Percentiles rank a stretch among this genome's conserved stretches.
These are phyloP conservation scores for Pterophyllum scalare DNA, from an alignment of 2,113 vertebrate species.

Conservation along the genomic window DNA sequence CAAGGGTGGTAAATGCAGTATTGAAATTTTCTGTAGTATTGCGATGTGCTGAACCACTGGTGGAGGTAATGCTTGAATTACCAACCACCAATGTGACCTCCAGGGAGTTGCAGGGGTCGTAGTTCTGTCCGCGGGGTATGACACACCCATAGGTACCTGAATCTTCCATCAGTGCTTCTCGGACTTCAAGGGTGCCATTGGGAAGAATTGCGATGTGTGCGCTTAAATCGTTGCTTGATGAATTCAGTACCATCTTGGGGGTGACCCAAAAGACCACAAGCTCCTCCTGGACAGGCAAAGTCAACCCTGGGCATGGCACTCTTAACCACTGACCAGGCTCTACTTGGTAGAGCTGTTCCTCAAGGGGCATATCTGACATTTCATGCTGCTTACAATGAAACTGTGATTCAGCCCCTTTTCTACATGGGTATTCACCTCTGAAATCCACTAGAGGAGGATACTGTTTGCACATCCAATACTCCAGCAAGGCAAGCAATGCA, in stretches of 20 bases:
- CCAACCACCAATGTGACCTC: slow-evolving; percentile 83
- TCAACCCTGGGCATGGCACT: slow-evolving; percentile 84
- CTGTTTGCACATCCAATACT: slow-evolving; percentile 85
- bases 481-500: slow-evolving; percentile 79
- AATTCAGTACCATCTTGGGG: slow-evolving; percentile 75
- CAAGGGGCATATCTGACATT: slow-evolving; percentile 62
- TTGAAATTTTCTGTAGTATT: slow-evolving; percentile 84
- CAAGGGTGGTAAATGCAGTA: slow-evolving; percentile 89
- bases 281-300: slow-evolving; percentile 37
- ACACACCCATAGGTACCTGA: slow-evolving; percentile 85
- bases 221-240: slow-evolving; percentile 60
- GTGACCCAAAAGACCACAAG: slow-evolving; percentile 82
- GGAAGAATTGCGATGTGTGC: slow-evolving; percentile 76
- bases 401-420: slow-evolving; percentile 12
- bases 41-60: slow-evolving; percentile 59
- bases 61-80: slow-evolving; percentile 77
- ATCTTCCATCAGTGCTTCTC: slow-evolving; percentile 78
- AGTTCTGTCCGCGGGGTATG: slow-evolving; percentile 76
- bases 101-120: slow-evolving; percentile 72
- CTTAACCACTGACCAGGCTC: slow-evolving; percentile 81
- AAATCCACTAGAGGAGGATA: slow-evolving; percentile 85
- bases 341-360: slow-evolving; percentile 74
- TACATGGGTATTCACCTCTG: slow-evolving; percentile 80
- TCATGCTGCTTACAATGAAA: slow-evolving; percentile 76
- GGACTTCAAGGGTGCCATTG: slow-evolving; percentile 86